Percentiles rank a stretch among this genome's conserved stretches.
These are phyloP conservation scores for Drosophila emarginata DNA, from an alignment of 2,888 invertebrate genomes.

Conservation along the genomic window DNA sequence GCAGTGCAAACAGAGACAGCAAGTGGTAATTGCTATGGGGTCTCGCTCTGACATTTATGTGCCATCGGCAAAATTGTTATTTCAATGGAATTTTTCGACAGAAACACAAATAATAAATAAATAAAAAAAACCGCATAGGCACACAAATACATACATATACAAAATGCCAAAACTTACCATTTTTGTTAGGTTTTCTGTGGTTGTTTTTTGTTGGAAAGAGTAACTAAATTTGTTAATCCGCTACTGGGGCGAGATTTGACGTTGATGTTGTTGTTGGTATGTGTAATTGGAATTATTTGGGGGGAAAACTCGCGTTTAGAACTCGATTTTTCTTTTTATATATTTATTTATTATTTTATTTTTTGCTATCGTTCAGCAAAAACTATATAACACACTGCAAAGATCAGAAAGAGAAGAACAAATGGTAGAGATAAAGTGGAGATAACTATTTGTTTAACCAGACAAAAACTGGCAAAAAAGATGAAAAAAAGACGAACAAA, in stretches of 20 bases:
- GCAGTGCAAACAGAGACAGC: slow-evolving; percentile 32
- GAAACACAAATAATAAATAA: slow-evolving; percentile 56
- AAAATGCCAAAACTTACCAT: slow-evolving; percentile 61
- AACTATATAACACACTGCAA: slow-evolving; percentile 68
- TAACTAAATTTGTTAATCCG: slow-evolving; percentile 72
- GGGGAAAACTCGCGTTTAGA: slow-evolving; percentile 60
- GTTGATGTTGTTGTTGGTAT: slow-evolving; percentile 58
- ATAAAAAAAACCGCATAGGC: slow-evolving; percentile 18
- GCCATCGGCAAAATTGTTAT: slow-evolving; percentile 42
- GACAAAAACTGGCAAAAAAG: slow-evolving; percentile 4
- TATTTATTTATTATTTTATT: slow-evolving; percentile 21
- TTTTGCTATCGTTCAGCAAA: slow-evolving; percentile 44
- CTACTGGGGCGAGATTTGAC: slow-evolving; percentile 56
- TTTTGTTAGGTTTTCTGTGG: slow-evolving; percentile 62
- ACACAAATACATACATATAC: neutral
- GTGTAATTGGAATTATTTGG: slow-evolving; percentile 70
- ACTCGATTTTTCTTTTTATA: slow-evolving; percentile 51
- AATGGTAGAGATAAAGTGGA: slow-evolving; percentile 12
- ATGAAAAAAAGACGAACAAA: slow-evolving; percentile 10
- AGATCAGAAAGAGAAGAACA: slow-evolving; percentile 57
- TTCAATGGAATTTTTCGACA: slow-evolving; percentile 50
- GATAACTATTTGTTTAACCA: slow-evolving; percentile 17
- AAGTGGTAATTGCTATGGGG: slow-evolving; percentile 21
- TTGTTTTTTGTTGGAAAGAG: slow-evolving; percentile 54
- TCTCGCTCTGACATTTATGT: slow-evolving; percentile 48